Percentiles rank a stretch among this genome's conserved stretches.
These are phyloP conservation scores for Speoplatyrhinus poulsoni DNA, from an alignment of 2,113 vertebrate species.

Conservation along the genomic window DNA sequence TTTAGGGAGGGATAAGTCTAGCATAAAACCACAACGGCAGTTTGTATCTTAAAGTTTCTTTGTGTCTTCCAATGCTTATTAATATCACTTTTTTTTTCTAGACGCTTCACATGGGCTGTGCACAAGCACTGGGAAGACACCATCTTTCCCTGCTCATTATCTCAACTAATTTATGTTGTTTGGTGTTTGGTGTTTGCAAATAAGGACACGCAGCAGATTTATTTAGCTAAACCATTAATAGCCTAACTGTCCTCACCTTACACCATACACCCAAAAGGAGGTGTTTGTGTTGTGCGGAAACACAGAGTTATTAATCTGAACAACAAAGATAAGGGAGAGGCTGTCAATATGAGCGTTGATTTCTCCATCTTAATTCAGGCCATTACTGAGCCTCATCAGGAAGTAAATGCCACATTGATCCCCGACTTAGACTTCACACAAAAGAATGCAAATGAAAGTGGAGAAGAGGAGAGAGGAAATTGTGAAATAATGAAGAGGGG, in stretches of 20 bases:
- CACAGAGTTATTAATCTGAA: slow-evolving; percentile 30
- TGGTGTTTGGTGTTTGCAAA: slow-evolving; percentile 14
- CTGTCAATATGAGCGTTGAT: slow-evolving; percentile 11
- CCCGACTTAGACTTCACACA: slow-evolving; percentile 26
- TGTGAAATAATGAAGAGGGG: slow-evolving; percentile 17
- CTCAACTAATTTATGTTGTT: slow-evolving; percentile 9
- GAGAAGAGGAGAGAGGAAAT: slow-evolving; percentile 17
- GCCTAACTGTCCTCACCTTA: background rate
- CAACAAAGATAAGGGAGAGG: slow-evolving; percentile 30
- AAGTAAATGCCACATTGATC: slow-evolving; percentile 26
- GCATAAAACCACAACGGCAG: too few relatives aligned
- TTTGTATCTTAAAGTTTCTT: too few relatives aligned
- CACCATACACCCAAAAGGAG: background rate
- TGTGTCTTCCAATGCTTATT: too few relatives aligned
- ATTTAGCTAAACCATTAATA: slow-evolving; percentile 31
- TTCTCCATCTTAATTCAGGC: slow-evolving; percentile 37
- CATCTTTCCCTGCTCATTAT: slow-evolving; percentile 30
- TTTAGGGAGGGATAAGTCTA: too few relatives aligned
- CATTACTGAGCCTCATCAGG: slow-evolving; percentile 40
- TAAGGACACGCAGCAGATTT: slow-evolving; percentile 9
- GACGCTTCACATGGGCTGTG: slow-evolving; percentile 8
- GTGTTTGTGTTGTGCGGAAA: slow-evolving; percentile 1
- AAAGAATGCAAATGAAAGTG: slow-evolving; percentile 36
- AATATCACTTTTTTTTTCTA: slow-evolving; percentile 26
- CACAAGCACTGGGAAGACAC: slow-evolving; percentile 15